These are phyloP conservation scores for Melanargia galathea DNA, from an alignment of 2,888 invertebrate species.

Conservation along the genomic window DNA sequence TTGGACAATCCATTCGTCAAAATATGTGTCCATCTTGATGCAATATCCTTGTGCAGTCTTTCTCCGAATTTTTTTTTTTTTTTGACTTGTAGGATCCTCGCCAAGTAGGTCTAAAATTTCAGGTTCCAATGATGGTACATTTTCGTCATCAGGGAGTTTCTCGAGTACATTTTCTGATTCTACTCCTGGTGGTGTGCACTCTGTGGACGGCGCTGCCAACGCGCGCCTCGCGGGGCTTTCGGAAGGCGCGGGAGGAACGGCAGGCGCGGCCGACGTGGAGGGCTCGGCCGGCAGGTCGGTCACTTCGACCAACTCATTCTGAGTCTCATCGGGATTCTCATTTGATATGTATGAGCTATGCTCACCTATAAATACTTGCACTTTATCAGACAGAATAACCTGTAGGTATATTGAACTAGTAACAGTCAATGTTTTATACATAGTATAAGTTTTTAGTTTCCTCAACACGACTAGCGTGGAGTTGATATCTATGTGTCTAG, in stretches of 20 bases:
- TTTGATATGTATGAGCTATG: not conserved
- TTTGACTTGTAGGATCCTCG: not conserved
- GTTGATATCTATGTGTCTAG: too few relatives aligned
- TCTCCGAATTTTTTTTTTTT: not conserved
- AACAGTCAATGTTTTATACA: not conserved
- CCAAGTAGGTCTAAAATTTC: slow-evolving; percentile 4
- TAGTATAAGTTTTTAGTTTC: not conserved
- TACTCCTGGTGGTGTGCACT: not conserved
- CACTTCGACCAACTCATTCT: not conserved
- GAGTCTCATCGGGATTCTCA: not conserved
- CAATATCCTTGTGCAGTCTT: slow-evolving; percentile 4
- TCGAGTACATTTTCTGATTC: not conserved
- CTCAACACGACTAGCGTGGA: not conserved
- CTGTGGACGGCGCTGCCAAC: not conserved
- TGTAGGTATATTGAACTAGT: not conserved
- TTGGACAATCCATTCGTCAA: not conserved
- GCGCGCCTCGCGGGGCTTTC: not conserved
- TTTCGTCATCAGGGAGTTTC: slow-evolving; percentile 1
- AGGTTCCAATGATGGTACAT: slow-evolving; percentile 2
- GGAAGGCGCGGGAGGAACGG: not conserved
- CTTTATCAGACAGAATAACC: not conserved
- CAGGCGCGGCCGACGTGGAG: not conserved
- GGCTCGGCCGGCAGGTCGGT: not conserved
- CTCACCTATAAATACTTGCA: not conserved
- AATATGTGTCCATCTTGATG: not conserved